phyloP scores from a whole-genome alignment of 2,113 vertebrate genomes.

The Elachura formosa region DNA sequence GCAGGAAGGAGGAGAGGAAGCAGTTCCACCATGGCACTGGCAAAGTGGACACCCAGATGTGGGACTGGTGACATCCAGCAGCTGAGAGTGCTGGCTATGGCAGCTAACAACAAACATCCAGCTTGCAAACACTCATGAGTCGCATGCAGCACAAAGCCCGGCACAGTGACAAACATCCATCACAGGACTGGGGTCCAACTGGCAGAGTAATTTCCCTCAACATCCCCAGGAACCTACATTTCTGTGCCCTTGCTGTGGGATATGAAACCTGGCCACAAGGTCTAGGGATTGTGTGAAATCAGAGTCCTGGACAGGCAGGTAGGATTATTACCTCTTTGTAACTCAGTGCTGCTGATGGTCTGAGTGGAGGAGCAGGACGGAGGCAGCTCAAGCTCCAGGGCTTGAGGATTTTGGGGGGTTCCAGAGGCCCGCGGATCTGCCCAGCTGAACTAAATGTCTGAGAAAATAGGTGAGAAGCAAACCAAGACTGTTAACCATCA shows the following conservation, averaged over 20 bases:
- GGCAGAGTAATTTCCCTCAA: not conserved
- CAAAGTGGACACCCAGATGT: not conserved
- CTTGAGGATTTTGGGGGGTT: constrained; percentile 90
- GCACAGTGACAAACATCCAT: not conserved
- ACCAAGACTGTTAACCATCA: not conserved
- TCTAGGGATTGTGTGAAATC: not conserved
- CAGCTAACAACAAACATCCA: not conserved
- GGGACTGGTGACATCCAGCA: not conserved
- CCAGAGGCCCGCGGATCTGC: constrained; percentile 84
- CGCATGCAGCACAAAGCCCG: not conserved
- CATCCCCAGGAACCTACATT: not conserved
- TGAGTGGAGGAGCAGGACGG: constrained; percentile 92
- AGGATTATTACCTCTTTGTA: constrained; percentile 92
- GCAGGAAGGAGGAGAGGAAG: not conserved
- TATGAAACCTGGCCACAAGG: not conserved
- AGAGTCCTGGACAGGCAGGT: not conserved
- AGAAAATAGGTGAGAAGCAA: constrained; percentile 73
- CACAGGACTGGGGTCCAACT: not conserved
- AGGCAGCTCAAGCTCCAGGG: constrained; percentile 98
- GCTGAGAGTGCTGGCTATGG: not conserved
- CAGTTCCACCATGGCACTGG: not conserved
- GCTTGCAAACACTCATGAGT: not conserved
- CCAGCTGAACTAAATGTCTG: constrained; percentile 75
- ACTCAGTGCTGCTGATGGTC: constrained; percentile 90
- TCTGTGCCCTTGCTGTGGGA: not conserved